Base-by-base conservation (phyloP, 1,140 invertebrate genomes). In the Drosophila tristis region DNA sequence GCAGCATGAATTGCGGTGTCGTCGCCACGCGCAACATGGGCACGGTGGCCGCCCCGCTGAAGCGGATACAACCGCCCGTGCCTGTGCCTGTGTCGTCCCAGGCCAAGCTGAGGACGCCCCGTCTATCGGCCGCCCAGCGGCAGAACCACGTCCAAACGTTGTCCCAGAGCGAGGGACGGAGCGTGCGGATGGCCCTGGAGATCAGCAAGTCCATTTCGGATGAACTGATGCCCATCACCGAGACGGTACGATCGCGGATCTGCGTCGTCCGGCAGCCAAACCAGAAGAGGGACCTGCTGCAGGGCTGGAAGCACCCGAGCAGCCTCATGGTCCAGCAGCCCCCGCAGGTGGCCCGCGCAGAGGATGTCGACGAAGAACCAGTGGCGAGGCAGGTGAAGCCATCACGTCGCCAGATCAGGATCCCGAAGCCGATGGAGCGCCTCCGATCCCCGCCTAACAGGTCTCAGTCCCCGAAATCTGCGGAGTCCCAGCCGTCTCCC, bases 121-220 rank as follows among this genome's bases (percentile, higher is more conserved):
- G 5, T 13, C 15, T 55, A 3, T 61, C 72, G 8, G 73, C 74
- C 51, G 55, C 55, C 16, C 68, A 87, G 45, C 44, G 53, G 8
- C 51, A 79, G 0, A 75, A 57, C 23, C 68, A 68, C 15, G 35
- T 4, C 11, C 68, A 75, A 35, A 23, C 48, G 0, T 5, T 39
- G 6, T 11, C 13, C 4, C 6, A 48, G 7, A 42, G 49, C 11
- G 43, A 45, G 11, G 26, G 45, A 4, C 53, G 54, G 4, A 59
- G 49, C 8, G 43, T n/a, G 0, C 39, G 64, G 5, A 9, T 63
- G 42, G 78, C 74, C 20, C 47, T 6, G 5, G 59, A 81, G 4
- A 87, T 86, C 0, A 89, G 84, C 50, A 57, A 42, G 0, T 74
- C 85, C 35, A 89, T 89, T 7, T 64, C 71, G 16, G 49, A 72